Base-by-base conservation (phyloP, 2,113 vertebrate species). In the Ophiodon elongatus region DNA sequence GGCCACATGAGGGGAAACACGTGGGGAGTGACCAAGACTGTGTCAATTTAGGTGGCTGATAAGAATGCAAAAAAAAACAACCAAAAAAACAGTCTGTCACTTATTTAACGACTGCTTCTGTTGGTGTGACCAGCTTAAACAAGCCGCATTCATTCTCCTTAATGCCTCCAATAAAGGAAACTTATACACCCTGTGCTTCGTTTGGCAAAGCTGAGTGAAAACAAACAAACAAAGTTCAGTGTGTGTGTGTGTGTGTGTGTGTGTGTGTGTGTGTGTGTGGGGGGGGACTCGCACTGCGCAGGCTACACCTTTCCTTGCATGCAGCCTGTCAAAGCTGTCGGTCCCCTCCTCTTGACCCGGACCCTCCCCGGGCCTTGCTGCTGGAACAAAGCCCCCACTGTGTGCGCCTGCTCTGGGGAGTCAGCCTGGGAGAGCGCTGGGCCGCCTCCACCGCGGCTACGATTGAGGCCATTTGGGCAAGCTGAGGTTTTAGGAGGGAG, bases 381-480 rank as follows among this genome's bases (percentile, higher is more conserved):
- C 84, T 41, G 71, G 86, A 88, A 93, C 90, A 94, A 94, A 92
- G 88, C 86, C 82, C 78, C 82, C 66, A 85, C 89, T 92, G 86
- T 92, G 88, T 82, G 75, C 3, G 71, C 75, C 81, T 76, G 76
- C 80, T 90, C 74, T 72, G 39, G 68, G 89, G 80, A 90, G 85
- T 64, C 71, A 15, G 88, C 65, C 90, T 50, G 86, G 43, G 81
- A 85, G 85, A 88, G 68, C 67, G 77, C 72, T 37, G 47, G 63
- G 73, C 72, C 35, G 59, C 85, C 82, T 87, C 82, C 88, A 73
- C 45, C 65, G 43, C 11, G 19, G 85, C 80, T 59, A 65, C 23
- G 68, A 87, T 57, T 78, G 80, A 88, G 82, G 82, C 83, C 76
- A 57, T 76, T 64, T n/a, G 74, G 86, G 76, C 77, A 68, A 77